Evolutionary conservation across 2,888 invertebrate genomes (phyloP), one percentile per base, ranked within the genome.

Genomic region (Synanthedon myopaeformis): DNA sequence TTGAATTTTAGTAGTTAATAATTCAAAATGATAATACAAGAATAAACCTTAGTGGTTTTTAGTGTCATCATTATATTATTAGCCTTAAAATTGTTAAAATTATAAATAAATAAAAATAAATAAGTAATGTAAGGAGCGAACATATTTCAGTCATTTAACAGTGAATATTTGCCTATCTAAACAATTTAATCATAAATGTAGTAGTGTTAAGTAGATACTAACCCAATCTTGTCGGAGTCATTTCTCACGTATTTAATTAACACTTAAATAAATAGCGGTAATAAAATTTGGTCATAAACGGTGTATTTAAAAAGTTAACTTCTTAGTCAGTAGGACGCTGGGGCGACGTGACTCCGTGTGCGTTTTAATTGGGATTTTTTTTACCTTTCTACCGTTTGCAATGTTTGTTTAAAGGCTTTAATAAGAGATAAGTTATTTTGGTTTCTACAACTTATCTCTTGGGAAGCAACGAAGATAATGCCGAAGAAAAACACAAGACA

Each of bases 281-380:
- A 35, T 35, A 35, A 35, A 64, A 56, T 58, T 12, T 53, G 61
- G 59, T 64, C 55, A 65, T 71, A 71, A 70, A 61, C 58, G 54
- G 56, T 60, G 60, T 66, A 62, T 62, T 57, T 60, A 63, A 59
- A 61, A 62, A 66, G 63, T 61, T 58, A 64, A 63, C 60, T 65
- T 65, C 53, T 69, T 64, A 64, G 61, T 59, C 62, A 65, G 65
- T 67, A 54, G 59, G 51, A 55, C 60, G 62, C 14, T 61, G 72
- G 76, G 77, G 76, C 61, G 72, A 76, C 76, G 76, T 76, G 76
- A 76, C 76, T 65, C 68, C 45, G 6, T n/a, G 14, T 45, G 45
- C 41, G 35, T 4, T 8, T 50, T 23, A 50, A n/a, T 5, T 53
- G 49, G 49, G 49, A 28, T 51, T 19, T 48, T 45, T 35, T 3